A percentile compares a stretch with the other conserved stretches of the same genome.
Evolutionary conservation across 2,888 invertebrate genomes (phyloP).

Genomic region (Dermolepida albohirtum): DNA sequence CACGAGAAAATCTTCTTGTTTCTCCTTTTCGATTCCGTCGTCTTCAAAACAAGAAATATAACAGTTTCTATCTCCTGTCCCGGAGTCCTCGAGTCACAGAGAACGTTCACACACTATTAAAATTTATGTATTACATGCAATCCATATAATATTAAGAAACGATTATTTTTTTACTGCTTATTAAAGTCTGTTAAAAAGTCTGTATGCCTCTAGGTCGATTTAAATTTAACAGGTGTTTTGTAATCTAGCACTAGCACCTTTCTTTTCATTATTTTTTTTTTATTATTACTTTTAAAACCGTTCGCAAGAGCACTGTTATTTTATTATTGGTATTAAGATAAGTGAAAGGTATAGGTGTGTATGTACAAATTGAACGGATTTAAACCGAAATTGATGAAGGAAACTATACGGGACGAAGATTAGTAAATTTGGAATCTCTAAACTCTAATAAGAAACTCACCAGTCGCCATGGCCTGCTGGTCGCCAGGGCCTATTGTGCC

Average conservation of each 20-base stretch:
- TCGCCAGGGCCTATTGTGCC: constrained; percentile 60
- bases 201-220: neutral
- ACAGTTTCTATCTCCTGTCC: too few species aligned
- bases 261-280: constrained; percentile 22
- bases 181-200: neutral
- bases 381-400: constrained; percentile 10
- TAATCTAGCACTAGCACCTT: constrained; percentile 24
- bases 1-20: constrained; percentile 1
- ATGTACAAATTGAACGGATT: constrained; percentile 1
- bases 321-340: constrained; percentile 33
- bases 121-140: too few species aligned
- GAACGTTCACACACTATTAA: too few species aligned
- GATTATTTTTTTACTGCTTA: too few species aligned
- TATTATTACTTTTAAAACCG: constrained; percentile 29
- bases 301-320: constrained; percentile 19
- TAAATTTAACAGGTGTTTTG: constrained; percentile 20
- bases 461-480: constrained; percentile 61
- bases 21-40: too few species aligned
- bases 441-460: constrained; percentile 53
- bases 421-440: constrained; percentile 3
- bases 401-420: constrained; percentile 1
- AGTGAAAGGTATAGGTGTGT: constrained; percentile 33
- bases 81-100: too few species aligned
- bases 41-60: too few species aligned
- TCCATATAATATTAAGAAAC: too few species aligned